Evolutionary conservation across 2,797 vertebrate genomes (phyloP).

Genomic region (Aselliscus stoliczkanus): DNA sequence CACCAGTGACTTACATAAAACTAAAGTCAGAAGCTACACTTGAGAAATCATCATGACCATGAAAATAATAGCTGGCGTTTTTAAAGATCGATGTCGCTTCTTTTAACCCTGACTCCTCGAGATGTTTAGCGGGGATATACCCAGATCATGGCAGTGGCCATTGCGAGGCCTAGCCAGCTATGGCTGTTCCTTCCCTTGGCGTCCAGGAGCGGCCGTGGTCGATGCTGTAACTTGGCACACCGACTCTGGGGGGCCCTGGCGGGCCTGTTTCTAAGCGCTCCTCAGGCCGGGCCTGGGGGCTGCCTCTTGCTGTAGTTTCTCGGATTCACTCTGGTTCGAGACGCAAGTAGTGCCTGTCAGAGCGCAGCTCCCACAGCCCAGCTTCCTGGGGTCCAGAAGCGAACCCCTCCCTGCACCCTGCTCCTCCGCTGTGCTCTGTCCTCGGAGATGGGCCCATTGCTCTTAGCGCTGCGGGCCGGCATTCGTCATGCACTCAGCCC

Average conservation of each 20-base stretch:
- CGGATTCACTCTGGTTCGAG: background rate
- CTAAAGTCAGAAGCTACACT: background rate
- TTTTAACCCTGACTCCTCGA: background rate
- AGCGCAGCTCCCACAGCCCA: background rate
- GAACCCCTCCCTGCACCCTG: background rate
- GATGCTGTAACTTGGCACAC: background rate
- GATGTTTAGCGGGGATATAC: background rate
- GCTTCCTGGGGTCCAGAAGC: background rate
- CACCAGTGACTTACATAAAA: background rate
- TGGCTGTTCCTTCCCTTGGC: background rate
- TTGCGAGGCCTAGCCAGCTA: background rate
- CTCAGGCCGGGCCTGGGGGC: background rate
- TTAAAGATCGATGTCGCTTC: background rate
- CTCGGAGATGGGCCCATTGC: background rate
- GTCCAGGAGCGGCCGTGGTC: background rate
- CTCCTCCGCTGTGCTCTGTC: background rate
- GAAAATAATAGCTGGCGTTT: background rate
- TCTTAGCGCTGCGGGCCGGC: rapidly evolving
- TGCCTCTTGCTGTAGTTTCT: background rate
- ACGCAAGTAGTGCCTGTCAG: background rate
- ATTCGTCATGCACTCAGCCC: background rate
- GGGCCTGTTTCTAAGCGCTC: background rate
- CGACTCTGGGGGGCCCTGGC: no score
- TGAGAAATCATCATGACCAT: background rate
- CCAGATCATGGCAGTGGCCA: background rate